Base-by-base conservation (phyloP, 2,113 vertebrate genomes). In the Verasper variegatus region DNA sequence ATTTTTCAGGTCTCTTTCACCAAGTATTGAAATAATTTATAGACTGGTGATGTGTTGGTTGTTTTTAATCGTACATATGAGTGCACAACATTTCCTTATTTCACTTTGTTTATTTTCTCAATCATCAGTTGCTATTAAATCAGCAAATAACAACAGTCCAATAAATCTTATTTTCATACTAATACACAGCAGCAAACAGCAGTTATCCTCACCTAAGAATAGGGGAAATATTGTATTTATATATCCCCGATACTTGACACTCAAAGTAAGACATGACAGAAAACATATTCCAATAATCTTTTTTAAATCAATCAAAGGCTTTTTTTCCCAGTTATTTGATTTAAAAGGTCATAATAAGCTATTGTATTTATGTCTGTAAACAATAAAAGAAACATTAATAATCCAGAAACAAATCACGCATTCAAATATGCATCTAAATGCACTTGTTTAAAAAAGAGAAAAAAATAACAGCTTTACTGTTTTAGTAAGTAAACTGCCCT, bases 351-450 rank as follows among this genome's bases (percentile, higher is more conserved):
- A 71, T 62, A 18, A 4, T 31, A 59, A 26, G 17, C 57, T 47
- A 31, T 4, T 31, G 51, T 54, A 9, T 8, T 40, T 21, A 62
- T 69, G 8, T 35, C 40, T 76, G 81, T 71, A 86, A 88, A 88
- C 61, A 77, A 79, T 35, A 49, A 68, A 3, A 54, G 2, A 71
- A 70, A 63, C n/a, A 61, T 64, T 68, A 51, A 76, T 71, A 18
- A 23, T 60, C 21, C 21, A 47, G 13, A 26, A 61, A 49, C 20
- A 59, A 68, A 68, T 61, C 3, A 55, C 59, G 35, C 35, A 66
- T 51, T 65, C 3, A 57, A 63, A 49, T 56, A 37, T 63, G 37
- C 49, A 76, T 40, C 69, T 24, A 63, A 68, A 54, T 78, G 42
- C 47, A 37, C 13, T 65, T 6, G 35, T 20, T 18, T 42, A 42